Conservation (phyloP, 2,113 vertebrate genomes). For the Pseudois nayaur region DNA sequence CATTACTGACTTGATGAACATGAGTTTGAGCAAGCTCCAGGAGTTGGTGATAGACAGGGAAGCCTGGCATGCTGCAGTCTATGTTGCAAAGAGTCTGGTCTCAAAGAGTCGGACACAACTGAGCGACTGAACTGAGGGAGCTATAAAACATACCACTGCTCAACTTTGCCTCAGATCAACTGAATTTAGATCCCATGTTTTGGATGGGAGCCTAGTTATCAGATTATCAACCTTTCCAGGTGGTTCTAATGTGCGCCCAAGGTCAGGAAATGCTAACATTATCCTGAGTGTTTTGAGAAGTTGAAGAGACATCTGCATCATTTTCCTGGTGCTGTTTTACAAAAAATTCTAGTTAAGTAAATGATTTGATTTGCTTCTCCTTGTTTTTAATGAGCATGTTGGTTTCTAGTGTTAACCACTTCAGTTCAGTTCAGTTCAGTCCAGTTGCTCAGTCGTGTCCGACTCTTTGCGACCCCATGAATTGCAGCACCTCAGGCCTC, state of each 20-base stretch:
- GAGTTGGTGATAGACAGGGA: not conserved
- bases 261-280: not conserved
- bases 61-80: not conserved
- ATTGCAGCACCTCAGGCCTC: fast-evolving
- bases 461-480: too few relatives aligned
- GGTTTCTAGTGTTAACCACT: not conserved
- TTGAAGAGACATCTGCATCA: not conserved
- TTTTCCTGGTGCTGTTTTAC: not conserved
- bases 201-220: not conserved
- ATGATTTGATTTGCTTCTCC: not conserved
- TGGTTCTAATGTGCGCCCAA: not conserved
- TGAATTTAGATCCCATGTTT: not conserved
- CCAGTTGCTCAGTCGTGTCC: too few relatives aligned
- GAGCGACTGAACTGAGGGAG: not conserved
- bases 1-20: not conserved
- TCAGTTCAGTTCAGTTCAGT: not conserved
- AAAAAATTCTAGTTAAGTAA: not conserved
- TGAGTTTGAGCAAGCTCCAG: not conserved
- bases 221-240: not conserved
- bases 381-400: not conserved
- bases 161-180: not conserved
- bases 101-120: not conserved
- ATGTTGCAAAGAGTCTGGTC: not conserved
- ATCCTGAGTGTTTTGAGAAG: not conserved
- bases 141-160: not conserved